These are phyloP conservation scores for Hyla sarda DNA, from an alignment of 2,113 vertebrate species.

Conservation along the genomic window DNA sequence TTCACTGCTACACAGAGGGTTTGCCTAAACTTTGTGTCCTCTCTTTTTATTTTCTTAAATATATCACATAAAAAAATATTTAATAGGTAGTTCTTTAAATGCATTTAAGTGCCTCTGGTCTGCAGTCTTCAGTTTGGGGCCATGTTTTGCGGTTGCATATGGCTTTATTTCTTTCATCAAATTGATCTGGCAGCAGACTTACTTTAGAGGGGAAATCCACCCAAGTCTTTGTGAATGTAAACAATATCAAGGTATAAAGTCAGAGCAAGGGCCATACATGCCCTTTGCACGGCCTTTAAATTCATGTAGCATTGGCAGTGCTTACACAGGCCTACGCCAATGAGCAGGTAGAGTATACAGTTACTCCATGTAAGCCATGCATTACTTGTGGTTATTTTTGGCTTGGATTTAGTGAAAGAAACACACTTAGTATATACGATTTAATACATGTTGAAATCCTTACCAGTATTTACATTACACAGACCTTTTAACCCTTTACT, in stretches of 20 bases:
- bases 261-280: background rate
- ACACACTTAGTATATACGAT: background rate
- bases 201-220: no score
- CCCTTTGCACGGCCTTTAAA: background rate
- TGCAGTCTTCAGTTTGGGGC: no score
- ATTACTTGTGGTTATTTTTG: constrained; percentile 30
- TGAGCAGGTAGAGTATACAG: background rate
- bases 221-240: background rate
- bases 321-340: background rate
- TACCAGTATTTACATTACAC: constrained; percentile 9
- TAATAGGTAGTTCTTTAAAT: no score
- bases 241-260: background rate
- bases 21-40: no score
- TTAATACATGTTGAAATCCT: background rate
- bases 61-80: no score
- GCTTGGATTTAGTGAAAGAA: constrained; percentile 21
- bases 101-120: no score
- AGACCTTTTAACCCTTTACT: constrained; percentile 6
- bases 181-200: no score
- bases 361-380: background rate
- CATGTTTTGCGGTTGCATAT: no score
- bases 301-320: background rate
- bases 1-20: no score
- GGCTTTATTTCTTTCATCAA: no score
- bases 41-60: no score